Evolutionary conservation across 2,113 vertebrate species (phyloP), one percentile per base, ranked within the genome.

Genomic region (Aepyceros melampus): DNA sequence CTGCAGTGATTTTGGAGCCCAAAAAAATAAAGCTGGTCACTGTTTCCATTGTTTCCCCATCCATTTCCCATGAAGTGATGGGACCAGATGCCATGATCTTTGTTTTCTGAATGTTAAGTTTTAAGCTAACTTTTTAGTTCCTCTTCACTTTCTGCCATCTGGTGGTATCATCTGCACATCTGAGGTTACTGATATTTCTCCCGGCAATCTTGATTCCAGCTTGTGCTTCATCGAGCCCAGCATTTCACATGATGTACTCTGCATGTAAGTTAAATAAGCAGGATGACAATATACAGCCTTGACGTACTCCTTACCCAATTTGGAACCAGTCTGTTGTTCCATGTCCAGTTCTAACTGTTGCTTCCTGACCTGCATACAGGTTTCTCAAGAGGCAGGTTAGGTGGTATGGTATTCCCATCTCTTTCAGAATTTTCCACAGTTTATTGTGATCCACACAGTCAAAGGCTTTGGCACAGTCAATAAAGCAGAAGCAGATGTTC

Each of bases 11-110:
- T 67, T 67, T 67, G 62, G 62, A 19, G 62, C 33, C 15, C 33
- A 0, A 0, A 0, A 4, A n/a, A 64, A 64, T n/a, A 64, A 64
- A 64, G 62, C 1, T 16, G n/a, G 62, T 64, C 16, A 64, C 33
- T 64, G 31, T 67, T 67, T n/a, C 62, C 33, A 67, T 67, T 67
- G 62, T 67, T 67, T 67, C 33, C 16, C 33, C 33, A n/a, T 67
- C 62, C 19, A 19, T 67, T 67, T 67, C 1, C 33, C 62, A n/a
- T n/a, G 62, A 67, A 67, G 62, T n/a, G 33, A n/a, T 67, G 33
- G 33, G 33, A 67, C 7, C 62, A 67, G 33, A 67, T 67, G 62
- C 62, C 62, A 19, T 67, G 33, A n/a, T n/a, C 62, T 67, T 67
- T 9, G 62, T 67, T 67, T 71, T 71, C 19, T 71, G 10, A 67